phyloP scores from a whole-genome alignment of 1,140 invertebrate species.

The Bombyx mori region ASM3026992v2 NC_085118.1:4363501-4364000 shows the following conservation, averaged over 20 bases:
- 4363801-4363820: not conserved
- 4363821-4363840: constrained; percentile 4
- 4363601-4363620: too few species aligned
- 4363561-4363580: too few species aligned
- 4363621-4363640: too few species aligned
- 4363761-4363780: not conserved
- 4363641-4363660: too few species aligned
- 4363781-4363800: not conserved
- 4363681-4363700: too few species aligned
- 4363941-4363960: constrained; percentile 16
- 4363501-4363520: too few species aligned
- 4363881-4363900: constrained; percentile 25
- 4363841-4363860: not conserved
- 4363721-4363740: not conserved
- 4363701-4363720: too few species aligned
- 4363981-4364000: constrained; percentile 5
- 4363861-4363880: constrained; percentile 11
- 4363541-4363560: too few species aligned
- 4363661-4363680: too few species aligned
- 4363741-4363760: not conserved
- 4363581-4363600: too few species aligned
- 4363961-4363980: constrained; percentile 6
- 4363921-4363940: constrained; percentile 17
- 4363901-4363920: constrained; percentile 29
- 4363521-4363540: too few species aligned